phyloP scores from a whole-genome alignment of 2,113 vertebrate species.

The Hymenochirus boettgeri region DNA sequence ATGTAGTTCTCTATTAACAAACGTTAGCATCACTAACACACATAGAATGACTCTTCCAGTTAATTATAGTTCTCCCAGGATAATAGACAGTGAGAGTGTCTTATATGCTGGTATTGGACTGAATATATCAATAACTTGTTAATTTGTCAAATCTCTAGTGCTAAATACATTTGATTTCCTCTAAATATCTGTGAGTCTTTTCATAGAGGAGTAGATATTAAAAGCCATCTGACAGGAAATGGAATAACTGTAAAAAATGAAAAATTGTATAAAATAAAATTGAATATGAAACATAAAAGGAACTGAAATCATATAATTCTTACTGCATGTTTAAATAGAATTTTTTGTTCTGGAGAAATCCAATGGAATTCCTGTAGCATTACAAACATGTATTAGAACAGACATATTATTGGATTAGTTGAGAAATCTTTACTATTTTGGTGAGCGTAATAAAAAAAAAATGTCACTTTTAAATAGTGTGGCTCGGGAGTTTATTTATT shows the following conservation, averaged over 20 bases:
- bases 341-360: constrained; percentile 15
- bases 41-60: too few species aligned
- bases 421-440: constrained; percentile 15
- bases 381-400: constrained; percentile 12
- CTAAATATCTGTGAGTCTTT: too few species aligned
- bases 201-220: background rate
- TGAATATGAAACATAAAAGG: background rate
- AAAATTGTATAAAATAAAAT: background rate
- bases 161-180: too few species aligned
- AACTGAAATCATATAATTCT: constrained; percentile 15
- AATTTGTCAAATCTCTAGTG: too few species aligned
- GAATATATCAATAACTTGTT: too few species aligned
- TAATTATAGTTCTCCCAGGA: too few species aligned
- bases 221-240: background rate
- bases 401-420: constrained; percentile 5
- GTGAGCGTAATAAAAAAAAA: constrained; percentile 19
- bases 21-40: too few species aligned
- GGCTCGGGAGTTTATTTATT: background rate
- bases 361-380: constrained; percentile 2
- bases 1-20: too few species aligned
- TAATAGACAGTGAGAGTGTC: too few species aligned
- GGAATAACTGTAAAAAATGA: too few species aligned
- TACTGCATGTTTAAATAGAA: constrained; percentile 17
- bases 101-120: too few species aligned
- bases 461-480: constrained; percentile 5